phyloP scores from a whole-genome alignment of 2,113 vertebrate genomes.

The Coregonus clupeaformis region DNA sequence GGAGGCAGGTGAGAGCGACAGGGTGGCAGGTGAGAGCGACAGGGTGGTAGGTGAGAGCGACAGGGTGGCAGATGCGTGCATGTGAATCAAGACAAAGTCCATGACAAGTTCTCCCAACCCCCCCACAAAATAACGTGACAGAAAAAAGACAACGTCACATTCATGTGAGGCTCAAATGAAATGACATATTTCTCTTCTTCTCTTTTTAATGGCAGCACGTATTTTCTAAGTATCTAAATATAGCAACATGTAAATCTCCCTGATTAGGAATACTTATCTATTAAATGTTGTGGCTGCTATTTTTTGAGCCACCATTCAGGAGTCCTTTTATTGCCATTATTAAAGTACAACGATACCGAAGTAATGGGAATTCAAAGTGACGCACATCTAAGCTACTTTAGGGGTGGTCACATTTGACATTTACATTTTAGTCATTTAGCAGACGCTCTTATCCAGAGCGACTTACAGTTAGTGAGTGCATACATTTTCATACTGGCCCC shows the following conservation, averaged over 20 bases:
- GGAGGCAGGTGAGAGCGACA: too few relatives aligned
- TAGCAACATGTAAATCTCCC: conserved; percentile 76
- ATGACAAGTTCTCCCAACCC: conserved; percentile 60
- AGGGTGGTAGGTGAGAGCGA: too few relatives aligned
- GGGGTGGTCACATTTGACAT: conserved; percentile 63
- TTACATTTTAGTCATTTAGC: too few relatives aligned
- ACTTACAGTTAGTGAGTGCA: too few relatives aligned
- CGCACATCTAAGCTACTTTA: conserved; percentile 52
- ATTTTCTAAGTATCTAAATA: conserved; percentile 70
- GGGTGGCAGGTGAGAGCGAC: too few relatives aligned
- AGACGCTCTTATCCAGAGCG: too few relatives aligned
- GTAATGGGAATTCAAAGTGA: conserved; percentile 61
- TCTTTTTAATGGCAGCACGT: conserved; percentile 80
- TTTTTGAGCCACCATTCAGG: conserved; percentile 65
- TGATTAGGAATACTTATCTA: conserved; percentile 75
- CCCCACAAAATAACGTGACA: conserved; percentile 4
- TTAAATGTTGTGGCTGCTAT: conserved; percentile 75
- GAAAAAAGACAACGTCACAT: too few relatives aligned
- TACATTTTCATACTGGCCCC: too few relatives aligned
- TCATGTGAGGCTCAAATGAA: conserved; percentile 14
- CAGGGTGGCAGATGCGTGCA: too few relatives aligned
- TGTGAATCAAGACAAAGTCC: conserved; percentile 64
- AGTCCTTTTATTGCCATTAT: conserved; percentile 80
- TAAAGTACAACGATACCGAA: conserved; percentile 53
- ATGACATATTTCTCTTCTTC: conserved; percentile 62